Conservation (phyloP, 92 coral and sea anemone genomes). For the Virgularia gustaviana region DNA sequence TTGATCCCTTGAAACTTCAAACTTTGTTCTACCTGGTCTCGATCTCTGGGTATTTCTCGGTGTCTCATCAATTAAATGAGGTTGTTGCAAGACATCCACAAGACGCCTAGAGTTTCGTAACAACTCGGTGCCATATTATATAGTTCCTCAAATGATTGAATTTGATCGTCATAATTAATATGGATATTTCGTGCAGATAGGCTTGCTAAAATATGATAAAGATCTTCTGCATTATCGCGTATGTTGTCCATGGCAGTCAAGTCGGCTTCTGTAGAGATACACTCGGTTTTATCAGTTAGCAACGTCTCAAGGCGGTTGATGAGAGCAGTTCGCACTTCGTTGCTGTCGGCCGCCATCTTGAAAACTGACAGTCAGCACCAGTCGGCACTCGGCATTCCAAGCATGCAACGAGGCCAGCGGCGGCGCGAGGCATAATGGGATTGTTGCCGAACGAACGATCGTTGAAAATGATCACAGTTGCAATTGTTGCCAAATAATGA, state of each 20-base stretch:
- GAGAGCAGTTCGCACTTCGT: not conserved
- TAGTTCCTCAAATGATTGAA: too few species aligned
- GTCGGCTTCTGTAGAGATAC: not conserved
- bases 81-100: conserved; percentile 1
- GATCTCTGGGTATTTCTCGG: not conserved
- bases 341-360: too few species aligned
- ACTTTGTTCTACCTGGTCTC: conserved; percentile 46
- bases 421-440: too few species aligned
- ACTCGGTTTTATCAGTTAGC: not conserved
- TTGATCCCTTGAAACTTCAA: conserved; percentile 48
- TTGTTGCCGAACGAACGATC: too few species aligned
- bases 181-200: conserved; percentile 5
- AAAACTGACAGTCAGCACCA: too few species aligned
- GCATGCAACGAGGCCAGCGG: too few species aligned
- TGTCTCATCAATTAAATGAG: not conserved
- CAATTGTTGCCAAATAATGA: too few species aligned
- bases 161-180: too few species aligned
- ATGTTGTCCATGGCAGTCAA: not conserved
- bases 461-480: too few species aligned
- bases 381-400: too few species aligned
- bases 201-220: not conserved
- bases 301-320: not conserved
- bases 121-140: not conserved
- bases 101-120: not conserved
- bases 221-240: conserved; percentile 4